Percentiles rank a stretch among this genome's conserved stretches.
Evolutionary conservation across 2,888 invertebrate genomes (phyloP).

Genomic region (Acanthosepion lycidas): DNA sequence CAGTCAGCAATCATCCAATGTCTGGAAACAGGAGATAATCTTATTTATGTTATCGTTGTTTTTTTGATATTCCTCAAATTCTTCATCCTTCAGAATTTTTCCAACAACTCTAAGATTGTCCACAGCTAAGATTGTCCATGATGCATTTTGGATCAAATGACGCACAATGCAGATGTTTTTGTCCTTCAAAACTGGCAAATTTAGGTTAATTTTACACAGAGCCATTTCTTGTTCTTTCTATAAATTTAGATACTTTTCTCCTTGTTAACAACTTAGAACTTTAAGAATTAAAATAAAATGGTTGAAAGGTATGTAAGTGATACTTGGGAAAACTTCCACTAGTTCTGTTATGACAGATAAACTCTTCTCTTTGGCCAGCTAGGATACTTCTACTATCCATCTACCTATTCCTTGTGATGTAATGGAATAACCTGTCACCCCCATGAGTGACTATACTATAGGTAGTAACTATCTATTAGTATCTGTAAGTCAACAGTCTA

Average conservation of each 20-base stretch:
- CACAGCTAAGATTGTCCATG: neutral
- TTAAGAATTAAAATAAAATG: neutral
- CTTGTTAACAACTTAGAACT: neutral
- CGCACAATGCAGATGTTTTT: neutral
- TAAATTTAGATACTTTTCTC: neutral
- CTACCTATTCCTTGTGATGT: no score
- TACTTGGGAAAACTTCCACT: no score
- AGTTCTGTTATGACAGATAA: no score
- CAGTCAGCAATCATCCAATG: neutral
- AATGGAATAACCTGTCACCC: no score
- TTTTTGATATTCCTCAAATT: neutral
- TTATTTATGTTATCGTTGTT: neutral
- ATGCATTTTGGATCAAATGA: neutral
- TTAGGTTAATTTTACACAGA: neutral
- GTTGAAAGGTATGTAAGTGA: no score
- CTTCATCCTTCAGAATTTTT: neutral
- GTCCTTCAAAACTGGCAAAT: neutral
- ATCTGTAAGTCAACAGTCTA: no score
- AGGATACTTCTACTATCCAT: no score
- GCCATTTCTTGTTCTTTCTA: neutral
- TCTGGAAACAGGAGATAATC: neutral
- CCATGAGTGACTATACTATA: no score
- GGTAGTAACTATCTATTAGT: no score
- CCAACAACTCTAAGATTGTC: neutral
- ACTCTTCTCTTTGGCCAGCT: no score